These are phyloP conservation scores for Dysidea cf. avara DNA, from an alignment of 37 sponge, comb jelly and placozoan genomes.

Conservation along the genomic window DNA sequence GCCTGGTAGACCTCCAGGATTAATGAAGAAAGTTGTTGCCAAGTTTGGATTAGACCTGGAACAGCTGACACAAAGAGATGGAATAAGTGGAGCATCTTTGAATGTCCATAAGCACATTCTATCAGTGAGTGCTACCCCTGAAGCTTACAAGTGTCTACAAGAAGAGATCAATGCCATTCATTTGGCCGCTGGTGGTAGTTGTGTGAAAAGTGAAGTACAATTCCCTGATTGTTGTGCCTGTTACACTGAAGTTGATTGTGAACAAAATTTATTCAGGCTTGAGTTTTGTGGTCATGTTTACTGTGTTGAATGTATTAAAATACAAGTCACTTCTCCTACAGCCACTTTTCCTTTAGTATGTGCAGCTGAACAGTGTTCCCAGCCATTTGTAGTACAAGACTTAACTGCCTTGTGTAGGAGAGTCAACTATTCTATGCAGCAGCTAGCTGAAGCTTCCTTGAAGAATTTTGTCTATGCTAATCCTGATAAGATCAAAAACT, in stretches of 20 bases:
- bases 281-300: no score
- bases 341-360: constrained; percentile 57
- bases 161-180: constrained; percentile 5
- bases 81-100: constrained; percentile 26
- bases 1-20: constrained; percentile 37
- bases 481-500: constrained; percentile 9
- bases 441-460: constrained; percentile 20
- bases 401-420: constrained; percentile 45
- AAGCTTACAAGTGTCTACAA: not conserved
- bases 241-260: no score
- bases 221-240: constrained; percentile 35
- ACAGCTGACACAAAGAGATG: no score
- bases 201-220: not conserved
- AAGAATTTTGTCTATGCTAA: constrained; percentile 21
- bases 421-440: constrained; percentile 9
- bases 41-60: no score
- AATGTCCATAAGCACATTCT: no score
- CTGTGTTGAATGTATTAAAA: constrained; percentile 52
- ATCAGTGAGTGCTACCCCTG: constrained; percentile 28
- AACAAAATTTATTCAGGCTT: constrained; percentile 16
- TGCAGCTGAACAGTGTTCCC: constrained; percentile 58
- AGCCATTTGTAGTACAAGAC: constrained; percentile 67
- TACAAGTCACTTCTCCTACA: constrained; percentile 39
- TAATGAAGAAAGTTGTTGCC: constrained; percentile 54
- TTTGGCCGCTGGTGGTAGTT: no score